Conservation (phyloP, 2,113 vertebrate species). For the Solenodon paradoxus region DNA sequence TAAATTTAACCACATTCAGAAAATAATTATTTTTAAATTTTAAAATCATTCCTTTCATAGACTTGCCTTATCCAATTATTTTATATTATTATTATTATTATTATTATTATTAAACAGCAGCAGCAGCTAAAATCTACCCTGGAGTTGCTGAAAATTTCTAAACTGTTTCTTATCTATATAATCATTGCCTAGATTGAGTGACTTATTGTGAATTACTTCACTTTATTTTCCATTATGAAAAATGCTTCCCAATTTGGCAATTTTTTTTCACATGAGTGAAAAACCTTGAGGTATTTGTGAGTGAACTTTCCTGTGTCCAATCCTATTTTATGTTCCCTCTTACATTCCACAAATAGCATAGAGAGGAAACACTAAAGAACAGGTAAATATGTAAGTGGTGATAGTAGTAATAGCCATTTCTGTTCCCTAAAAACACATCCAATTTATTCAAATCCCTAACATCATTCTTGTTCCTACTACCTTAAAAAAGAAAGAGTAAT, state of each 20-base stretch:
- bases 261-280: not conserved
- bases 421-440: not conserved
- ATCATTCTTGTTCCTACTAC: not conserved
- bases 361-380: not conserved
- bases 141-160: not conserved
- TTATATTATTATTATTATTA: too few relatives aligned
- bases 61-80: conserved; percentile 58
- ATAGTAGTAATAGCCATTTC: not conserved
- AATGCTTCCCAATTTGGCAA: not conserved
- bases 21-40: conserved; percentile 56
- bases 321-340: not conserved
- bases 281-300: not conserved
- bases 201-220: not conserved
- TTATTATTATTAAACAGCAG: not conserved
- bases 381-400: not conserved
- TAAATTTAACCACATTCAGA: conserved; percentile 6
- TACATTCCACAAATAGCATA: not conserved
- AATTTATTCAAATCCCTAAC: not conserved
- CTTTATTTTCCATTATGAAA: not conserved
- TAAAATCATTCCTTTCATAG: conserved; percentile 62
- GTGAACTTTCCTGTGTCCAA: not conserved
- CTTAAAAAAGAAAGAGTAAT: not conserved
- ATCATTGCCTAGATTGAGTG: not conserved
- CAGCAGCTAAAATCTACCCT: too few relatives aligned
- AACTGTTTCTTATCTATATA: not conserved